phyloP scores from a whole-genome alignment of 2,113 vertebrate genomes.

The Gnathonemus longibarbis region DNA sequence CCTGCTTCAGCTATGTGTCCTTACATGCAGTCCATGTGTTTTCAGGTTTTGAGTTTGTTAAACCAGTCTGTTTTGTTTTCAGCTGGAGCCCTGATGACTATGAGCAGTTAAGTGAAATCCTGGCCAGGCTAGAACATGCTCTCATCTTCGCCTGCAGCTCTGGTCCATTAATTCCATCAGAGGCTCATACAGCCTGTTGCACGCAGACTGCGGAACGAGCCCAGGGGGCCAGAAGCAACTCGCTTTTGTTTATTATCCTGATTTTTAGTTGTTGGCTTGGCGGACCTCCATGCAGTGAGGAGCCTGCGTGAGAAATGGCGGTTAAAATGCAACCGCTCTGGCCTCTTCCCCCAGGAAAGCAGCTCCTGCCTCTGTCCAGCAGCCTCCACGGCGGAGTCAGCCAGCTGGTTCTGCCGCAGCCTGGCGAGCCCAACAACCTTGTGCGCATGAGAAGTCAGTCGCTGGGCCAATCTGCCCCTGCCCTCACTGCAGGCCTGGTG shows the following conservation, averaged over 20 bases:
- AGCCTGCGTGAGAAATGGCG: neutral
- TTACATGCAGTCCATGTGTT: neutral
- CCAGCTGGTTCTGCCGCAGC: conserved; percentile 71
- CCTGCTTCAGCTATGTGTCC: neutral
- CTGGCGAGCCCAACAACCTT: conserved; percentile 80
- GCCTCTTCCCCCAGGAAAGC: conserved; percentile 67
- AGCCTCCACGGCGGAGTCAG: conserved; percentile 81
- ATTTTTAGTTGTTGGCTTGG: neutral
- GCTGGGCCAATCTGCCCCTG: conserved; percentile 88
- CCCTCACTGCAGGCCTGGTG: conserved; percentile 90
- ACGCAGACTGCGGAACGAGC: neutral
- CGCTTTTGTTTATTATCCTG: neutral
- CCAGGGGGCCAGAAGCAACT: neutral
- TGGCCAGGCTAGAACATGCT: neutral
- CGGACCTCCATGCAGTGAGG: neutral
- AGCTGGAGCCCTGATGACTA: neutral
- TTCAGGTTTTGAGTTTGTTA: neutral
- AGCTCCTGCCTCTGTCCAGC: conserved; percentile 85
- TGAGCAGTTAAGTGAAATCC: neutral
- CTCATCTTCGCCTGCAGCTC: neutral
- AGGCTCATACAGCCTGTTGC: neutral
- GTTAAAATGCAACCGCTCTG: neutral
- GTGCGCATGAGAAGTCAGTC: conserved; percentile 91
- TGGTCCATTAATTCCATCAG: neutral
- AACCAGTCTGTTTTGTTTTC: neutral